Evolutionary conservation across 2,888 invertebrate genomes (phyloP), one percentile per base, ranked within the genome.

Genomic region (Hypercompe scribonia): DNA sequence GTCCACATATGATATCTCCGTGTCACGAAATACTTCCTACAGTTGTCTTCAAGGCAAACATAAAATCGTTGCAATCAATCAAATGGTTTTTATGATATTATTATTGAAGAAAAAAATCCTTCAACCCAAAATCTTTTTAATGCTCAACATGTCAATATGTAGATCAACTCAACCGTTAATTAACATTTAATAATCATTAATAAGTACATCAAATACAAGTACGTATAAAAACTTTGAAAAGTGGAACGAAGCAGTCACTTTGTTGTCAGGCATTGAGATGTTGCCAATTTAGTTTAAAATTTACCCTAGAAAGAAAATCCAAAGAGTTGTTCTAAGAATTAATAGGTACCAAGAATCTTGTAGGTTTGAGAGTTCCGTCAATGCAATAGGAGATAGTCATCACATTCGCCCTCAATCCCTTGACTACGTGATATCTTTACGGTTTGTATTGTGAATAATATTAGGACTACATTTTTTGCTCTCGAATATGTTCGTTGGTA

Each of bases 251-350:
- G 70, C 58, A 73, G 71, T 58, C 69, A 70, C 73, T 76, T 72
- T 65, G 66, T 36, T 80, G 73, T 73, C 77, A 65, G 58, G 8
- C 31, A 70, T 84, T 82, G 78, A 76, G 82, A 75, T 76, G 76
- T 80, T 82, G 84, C 81, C 83, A 82, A 80, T 78, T 74, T 64
- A 76, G 65, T 75, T 68, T 76, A 75, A 68, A 42, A 76, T 77
- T 42, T 76, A 77, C 75, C 78, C 64, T 31, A 72, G 61, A 77
- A 72, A 74, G 68, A 65, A 65, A 46, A 58, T 34, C 34, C 46
- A 39, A 68, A 58, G 71, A 46, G n/a, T 65, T 34, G 50, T 81
- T 83, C 74, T 69, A 15, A 11, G 70, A 77, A 84, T 67, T 31
- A 46, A 68, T 28, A 42, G 21, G 61, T 77, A 67, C 72, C 72